phyloP scores from a whole-genome alignment of 2,797 vertebrate species.

The Cynopterus sphinx region DNA sequence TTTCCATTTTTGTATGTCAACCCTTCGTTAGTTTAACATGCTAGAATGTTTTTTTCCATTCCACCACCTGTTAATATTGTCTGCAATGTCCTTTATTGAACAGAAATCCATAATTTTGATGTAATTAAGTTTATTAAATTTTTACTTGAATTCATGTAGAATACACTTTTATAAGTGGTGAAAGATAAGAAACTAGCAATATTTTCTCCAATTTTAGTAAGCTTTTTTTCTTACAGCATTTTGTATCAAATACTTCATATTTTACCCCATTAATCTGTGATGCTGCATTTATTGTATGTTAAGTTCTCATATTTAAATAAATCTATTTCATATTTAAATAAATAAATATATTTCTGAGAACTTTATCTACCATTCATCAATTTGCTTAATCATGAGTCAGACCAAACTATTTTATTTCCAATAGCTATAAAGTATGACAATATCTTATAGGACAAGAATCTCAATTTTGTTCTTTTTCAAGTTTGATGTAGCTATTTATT shows the following conservation, averaged over 20 bases:
- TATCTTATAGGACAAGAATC: not conserved
- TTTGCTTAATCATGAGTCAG: not conserved
- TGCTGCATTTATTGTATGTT: not conserved
- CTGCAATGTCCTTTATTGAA: not conserved
- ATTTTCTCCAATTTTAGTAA: not conserved
- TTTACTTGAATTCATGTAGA: not conserved
- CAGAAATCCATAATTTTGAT: not conserved
- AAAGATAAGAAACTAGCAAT: not conserved
- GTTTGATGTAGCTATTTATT: not conserved
- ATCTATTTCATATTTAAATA: not conserved
- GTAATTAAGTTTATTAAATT: not conserved
- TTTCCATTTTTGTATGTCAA: not conserved
- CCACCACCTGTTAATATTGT: not conserved
- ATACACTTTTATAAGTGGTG: not conserved
- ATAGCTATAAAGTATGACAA: not conserved
- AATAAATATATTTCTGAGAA: not conserved
- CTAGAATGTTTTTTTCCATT: not conserved
- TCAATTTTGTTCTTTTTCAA: not conserved
- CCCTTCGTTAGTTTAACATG: not conserved
- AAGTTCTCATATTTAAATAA: not conserved
- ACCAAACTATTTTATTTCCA: conserved; percentile 1
- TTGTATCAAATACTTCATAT: not conserved
- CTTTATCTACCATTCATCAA: not conserved
- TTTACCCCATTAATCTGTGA: not conserved
- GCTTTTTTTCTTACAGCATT: not conserved